Evolutionary conservation across 2,888 invertebrate species (phyloP).

Genomic region (Synergus umbraculus): DNA sequence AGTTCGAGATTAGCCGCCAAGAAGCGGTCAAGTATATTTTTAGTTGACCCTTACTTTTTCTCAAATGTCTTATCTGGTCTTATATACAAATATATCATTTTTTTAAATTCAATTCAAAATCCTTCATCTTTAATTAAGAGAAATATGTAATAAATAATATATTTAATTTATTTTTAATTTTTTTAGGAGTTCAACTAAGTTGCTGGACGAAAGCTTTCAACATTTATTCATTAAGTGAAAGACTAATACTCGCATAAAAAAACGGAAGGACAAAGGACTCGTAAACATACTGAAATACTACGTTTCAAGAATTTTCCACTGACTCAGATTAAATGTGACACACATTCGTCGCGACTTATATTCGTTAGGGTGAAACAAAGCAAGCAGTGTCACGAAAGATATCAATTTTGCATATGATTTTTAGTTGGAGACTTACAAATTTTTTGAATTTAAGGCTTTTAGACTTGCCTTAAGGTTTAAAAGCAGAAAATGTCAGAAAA

Average conservation of each 20-base stretch:
- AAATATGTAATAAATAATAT: no score
- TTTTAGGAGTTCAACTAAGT: background rate
- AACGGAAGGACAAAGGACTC: background rate
- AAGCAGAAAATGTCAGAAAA: no score
- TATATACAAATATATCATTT: background rate
- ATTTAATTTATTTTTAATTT: background rate
- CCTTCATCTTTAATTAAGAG: no score
- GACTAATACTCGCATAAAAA: background rate
- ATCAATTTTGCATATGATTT: no score
- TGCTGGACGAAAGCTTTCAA: background rate
- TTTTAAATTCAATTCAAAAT: background rate
- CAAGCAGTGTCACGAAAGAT: background rate
- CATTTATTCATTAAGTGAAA: background rate
- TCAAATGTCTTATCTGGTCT: background rate
- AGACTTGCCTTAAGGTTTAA: no score
- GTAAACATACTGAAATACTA: background rate
- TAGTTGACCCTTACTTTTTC: background rate
- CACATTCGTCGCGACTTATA: background rate
- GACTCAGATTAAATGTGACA: background rate
- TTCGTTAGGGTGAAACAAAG: background rate
- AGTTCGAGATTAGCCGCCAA: background rate
- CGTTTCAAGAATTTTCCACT: conserved; percentile 23
- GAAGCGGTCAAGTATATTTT: conserved; percentile 4
- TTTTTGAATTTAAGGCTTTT: background rate
- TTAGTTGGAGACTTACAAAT: background rate